Conservation (phyloP, 2,888 invertebrate species). For the Acheta domesticus region DNA sequence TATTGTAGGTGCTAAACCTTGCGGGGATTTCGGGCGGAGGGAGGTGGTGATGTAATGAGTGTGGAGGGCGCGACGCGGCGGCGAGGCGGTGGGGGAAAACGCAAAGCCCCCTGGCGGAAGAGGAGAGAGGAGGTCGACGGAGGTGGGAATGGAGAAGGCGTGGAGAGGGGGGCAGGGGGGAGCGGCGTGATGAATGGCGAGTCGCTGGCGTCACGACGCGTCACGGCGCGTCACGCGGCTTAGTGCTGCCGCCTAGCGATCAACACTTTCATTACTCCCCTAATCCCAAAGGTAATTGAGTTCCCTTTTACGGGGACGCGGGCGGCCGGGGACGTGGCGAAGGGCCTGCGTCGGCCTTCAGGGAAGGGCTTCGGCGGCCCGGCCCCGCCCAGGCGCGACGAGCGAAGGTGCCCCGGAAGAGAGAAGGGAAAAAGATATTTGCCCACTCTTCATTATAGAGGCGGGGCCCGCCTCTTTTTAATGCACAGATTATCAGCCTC, state of each 20-base stretch:
- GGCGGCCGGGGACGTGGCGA: neutral
- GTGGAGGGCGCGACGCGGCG: too few species aligned
- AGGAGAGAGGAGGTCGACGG: neutral
- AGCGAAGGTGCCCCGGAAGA: neutral
- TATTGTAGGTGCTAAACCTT: too few species aligned
- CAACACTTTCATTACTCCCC: neutral
- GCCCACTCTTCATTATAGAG: neutral
- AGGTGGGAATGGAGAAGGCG: neutral
- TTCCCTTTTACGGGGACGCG: neutral
- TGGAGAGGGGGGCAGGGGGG: neutral
- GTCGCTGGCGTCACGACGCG: too few species aligned
- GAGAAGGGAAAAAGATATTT: neutral
- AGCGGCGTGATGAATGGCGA: too few species aligned
- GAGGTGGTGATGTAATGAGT: too few species aligned
- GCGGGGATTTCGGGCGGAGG: too few species aligned
- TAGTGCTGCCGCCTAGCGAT: neutral
- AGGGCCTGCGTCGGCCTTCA: too few species aligned
- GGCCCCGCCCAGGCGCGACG: neutral
- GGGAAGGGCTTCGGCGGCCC: too few species aligned
- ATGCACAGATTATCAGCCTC: too few species aligned
- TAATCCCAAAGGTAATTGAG: neutral
- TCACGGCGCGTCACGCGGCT: too few species aligned
- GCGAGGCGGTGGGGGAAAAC: too few species aligned
- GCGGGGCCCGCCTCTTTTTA: neutral
- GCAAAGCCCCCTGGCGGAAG: too few species aligned